These are phyloP conservation scores for Pocillopora grandis DNA, from an alignment of 92 coral and sea anemone genomes.

Conservation along the genomic window DNA sequence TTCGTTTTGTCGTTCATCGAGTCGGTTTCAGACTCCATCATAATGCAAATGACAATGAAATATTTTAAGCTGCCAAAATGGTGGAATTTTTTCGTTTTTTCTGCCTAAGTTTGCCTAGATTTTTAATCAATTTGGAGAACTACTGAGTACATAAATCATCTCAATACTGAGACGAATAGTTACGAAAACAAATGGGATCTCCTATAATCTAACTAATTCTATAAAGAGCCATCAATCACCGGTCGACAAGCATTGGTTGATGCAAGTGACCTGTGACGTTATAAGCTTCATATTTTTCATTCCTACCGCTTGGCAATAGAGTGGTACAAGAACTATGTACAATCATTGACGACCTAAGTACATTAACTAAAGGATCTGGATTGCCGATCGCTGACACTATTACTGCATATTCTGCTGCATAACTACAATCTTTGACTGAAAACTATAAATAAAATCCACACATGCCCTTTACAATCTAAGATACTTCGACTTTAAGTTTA, in stretches of 20 bases:
- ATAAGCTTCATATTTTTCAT: background rate
- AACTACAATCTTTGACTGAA: background rate
- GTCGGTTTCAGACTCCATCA: background rate
- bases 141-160: slow-evolving; percentile 20
- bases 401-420: background rate
- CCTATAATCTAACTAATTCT: background rate
- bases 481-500: background rate
- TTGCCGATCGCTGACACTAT: background rate
- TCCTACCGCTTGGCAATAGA: background rate
- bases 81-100: background rate
- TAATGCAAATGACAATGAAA: background rate
- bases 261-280: background rate
- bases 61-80: background rate
- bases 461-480: background rate
- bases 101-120: background rate
- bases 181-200: background rate
- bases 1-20: background rate
- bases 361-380: too few relatives aligned
- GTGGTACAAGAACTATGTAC: background rate
- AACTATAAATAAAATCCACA: background rate
- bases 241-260: background rate
- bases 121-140: slow-evolving; percentile 10
- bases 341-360: background rate
- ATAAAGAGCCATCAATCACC: background rate
- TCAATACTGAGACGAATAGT: slow-evolving; percentile 1